Percentiles rank a stretch among this genome's conserved stretches.
phyloP scores from a whole-genome alignment of 2,888 invertebrate species.

The Scaeva pyrastri region DNA sequence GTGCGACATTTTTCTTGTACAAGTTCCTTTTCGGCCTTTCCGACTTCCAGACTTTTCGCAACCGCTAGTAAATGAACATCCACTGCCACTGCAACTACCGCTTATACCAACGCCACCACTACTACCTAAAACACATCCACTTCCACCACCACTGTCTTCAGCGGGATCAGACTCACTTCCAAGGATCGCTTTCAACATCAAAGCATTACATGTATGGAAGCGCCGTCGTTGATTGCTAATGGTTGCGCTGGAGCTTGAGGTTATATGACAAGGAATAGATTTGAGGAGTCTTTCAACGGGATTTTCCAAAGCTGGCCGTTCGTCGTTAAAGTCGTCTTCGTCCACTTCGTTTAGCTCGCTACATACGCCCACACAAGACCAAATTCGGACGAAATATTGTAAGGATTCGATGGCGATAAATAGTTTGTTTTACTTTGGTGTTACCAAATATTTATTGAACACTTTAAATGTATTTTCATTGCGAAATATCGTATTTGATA shows the following conservation, averaged over 20 bases:
- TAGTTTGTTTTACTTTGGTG: conserved; percentile 25
- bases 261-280: conserved; percentile 42
- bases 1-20: conserved; percentile 78
- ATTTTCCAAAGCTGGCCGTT: conserved; percentile 58
- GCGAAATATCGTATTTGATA: conserved; percentile 15
- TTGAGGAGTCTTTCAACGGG: conserved; percentile 47
- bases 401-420: conserved; percentile 72
- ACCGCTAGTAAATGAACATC: conserved; percentile 60
- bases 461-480: conserved; percentile 49
- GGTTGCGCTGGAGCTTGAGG: conserved; percentile 31
- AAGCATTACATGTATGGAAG: conserved; percentile 82
- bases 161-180: conserved; percentile 81
- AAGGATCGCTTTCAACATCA: conserved; percentile 83
- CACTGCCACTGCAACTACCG: conserved; percentile 67
- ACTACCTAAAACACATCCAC: conserved; percentile 55
- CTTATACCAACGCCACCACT: conserved; percentile 64
- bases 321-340: conserved; percentile 67
- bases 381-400: conserved; percentile 64
- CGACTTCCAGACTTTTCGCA: conserved; percentile 74
- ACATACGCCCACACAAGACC: conserved; percentile 74
- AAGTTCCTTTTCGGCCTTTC: conserved; percentile 77
- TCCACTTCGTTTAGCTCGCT: conserved; percentile 77
- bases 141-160: conserved; percentile 78
- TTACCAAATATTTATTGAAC: conserved; percentile 35
- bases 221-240: conserved; percentile 77